A percentile compares a stretch with the other conserved stretches of the same genome.
Evolutionary conservation across 2,113 vertebrate genomes (phyloP).

Genomic region (Cygnus atratus): DNA sequence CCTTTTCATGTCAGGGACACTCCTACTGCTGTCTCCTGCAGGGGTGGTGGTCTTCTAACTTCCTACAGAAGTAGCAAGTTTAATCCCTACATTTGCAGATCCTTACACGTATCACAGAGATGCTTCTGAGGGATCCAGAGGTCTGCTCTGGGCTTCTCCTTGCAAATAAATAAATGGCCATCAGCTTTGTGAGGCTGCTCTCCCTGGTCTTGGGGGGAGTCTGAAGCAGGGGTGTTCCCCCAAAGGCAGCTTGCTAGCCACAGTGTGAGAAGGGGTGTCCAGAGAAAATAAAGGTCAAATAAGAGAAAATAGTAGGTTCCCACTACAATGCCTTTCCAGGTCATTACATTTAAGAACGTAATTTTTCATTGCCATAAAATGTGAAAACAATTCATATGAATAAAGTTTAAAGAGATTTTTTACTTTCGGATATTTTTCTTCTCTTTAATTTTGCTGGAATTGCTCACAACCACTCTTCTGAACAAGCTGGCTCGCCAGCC

Average conservation of each 20-base stretch:
- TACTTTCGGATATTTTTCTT: neutral
- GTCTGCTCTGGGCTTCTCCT: neutral
- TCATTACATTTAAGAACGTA: neutral
- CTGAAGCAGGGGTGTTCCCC: neutral
- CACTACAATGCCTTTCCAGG: neutral
- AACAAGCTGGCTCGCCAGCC: fast-evolving
- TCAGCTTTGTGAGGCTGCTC: neutral
- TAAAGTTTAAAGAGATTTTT: neutral
- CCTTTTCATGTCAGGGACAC: neutral
- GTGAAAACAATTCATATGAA: neutral
- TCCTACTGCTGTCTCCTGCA: neutral
- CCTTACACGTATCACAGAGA: neutral
- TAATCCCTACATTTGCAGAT: neutral
- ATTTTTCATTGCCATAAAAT: neutral
- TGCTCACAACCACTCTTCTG: fast-evolving
- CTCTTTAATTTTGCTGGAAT: neutral
- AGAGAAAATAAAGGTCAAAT: neutral
- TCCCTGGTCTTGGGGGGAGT: neutral
- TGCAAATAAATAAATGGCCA: neutral
- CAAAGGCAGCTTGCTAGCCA: neutral
- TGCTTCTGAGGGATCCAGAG: neutral
- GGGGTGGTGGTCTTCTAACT: neutral
- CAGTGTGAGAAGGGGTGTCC: fast-evolving
- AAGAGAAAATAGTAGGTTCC: neutral
- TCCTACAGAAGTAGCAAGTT: neutral